Base-by-base conservation (phyloP, 2,888 invertebrate genomes). In the Aromia moschata region DNA sequence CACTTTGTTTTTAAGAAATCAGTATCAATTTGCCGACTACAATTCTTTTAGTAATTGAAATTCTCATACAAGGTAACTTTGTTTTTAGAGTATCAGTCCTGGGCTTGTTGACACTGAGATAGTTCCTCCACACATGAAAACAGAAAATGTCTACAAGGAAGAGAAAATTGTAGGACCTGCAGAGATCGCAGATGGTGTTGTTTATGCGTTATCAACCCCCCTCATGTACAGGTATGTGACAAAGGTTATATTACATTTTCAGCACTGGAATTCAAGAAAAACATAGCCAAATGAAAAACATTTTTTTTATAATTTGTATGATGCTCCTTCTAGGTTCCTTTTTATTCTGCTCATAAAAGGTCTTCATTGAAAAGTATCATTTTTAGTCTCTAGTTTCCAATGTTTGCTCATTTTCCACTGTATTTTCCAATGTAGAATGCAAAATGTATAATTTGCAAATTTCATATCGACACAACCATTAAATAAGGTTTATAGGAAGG, bases 141-240 rank as follows among this genome's bases (percentile, higher is more conserved):
- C 38, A 15, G 46, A 47, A 7, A 18, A 41, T 17, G 11, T 33
- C 1, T 11, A 37, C 2, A 37, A 53, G 7, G 15, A 51, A 4
- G 9, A 46, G 1, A 52, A 58, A 4, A 54, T 54, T 38, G 45
- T 71, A 5, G 16, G 60, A 16, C 30, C 67, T 12, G 64, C 60
- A 52, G 69, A 70, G 62, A 51, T 72, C 18, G 68, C 70, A 15
- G 69, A 72, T 52, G 67, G 70, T 2, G 62, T 65, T 4, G 45
- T 66, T 47, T 74, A 68, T 43, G 69, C 60, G 31, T 47, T 74
- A 11, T 69, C 72, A 4, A 72, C 73, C 11, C 70, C 25, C 65
- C 69, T 44, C 65, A 70, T 43, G 73, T 74, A 10, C 68, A 70
- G 60, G 74, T 73, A 61, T n/a, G n/a, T n/a, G n/a, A n/a, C n/a